Evolutionary conservation across 2,888 invertebrate genomes (phyloP).

Genomic region (Mesorhabditis spiculigera): DNA sequence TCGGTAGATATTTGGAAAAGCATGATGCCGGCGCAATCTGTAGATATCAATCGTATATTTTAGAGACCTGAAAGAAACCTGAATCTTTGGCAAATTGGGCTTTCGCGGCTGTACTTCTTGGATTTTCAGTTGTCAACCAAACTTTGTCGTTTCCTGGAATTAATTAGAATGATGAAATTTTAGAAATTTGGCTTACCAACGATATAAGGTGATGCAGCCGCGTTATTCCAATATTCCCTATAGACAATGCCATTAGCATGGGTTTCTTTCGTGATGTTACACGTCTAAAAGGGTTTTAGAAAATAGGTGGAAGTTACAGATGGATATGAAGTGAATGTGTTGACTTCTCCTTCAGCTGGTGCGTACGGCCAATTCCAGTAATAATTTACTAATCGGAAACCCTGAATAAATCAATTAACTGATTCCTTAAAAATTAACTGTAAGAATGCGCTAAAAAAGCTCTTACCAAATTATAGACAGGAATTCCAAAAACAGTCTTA

Average conservation of each 20-base stretch:
- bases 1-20: conserved; percentile 78
- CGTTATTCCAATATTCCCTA: conserved; percentile 66
- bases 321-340: conserved; percentile 3
- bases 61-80: background rate
- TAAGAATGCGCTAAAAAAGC: too few species aligned
- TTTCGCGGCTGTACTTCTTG: conserved; percentile 59
- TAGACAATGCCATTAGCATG: conserved; percentile 12
- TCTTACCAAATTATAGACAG: conserved; percentile 81
- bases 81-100: conserved; percentile 66
- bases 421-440: too few species aligned
- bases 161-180: background rate
- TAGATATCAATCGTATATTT: conserved; percentile 57
- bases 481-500: conserved; percentile 80
- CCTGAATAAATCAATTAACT: conserved; percentile 9
- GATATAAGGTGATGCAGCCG: conserved; percentile 76
- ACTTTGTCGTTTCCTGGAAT: conserved; percentile 64
- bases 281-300: conserved; percentile 14
- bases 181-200: conserved; percentile 57
- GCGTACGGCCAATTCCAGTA: conserved; percentile 28
- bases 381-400: conserved; percentile 68
- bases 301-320: conserved; percentile 8
- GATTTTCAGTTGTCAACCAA: conserved; percentile 81
- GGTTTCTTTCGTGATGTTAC: conserved; percentile 11
- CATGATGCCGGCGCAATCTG: conserved; percentile 77
- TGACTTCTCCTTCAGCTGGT: conserved; percentile 19